Evolutionary conservation across 2,888 invertebrate species (phyloP).

Genomic region (Nemotelus nigrinus): DNA sequence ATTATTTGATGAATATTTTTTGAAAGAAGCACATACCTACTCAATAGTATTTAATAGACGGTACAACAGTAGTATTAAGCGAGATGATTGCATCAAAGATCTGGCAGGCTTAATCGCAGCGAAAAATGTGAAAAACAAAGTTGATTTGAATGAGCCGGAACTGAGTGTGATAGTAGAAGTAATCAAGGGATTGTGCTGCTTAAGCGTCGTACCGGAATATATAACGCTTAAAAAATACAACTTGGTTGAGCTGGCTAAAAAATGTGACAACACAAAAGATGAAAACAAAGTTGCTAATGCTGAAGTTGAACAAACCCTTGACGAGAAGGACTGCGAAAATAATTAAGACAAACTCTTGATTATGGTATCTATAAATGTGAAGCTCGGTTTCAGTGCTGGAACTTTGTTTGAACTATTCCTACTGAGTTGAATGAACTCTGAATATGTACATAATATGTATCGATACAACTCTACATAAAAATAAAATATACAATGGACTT

Average conservation of each 20-base stretch:
- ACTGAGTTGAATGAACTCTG: no score
- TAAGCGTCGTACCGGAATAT: slow-evolving; percentile 84
- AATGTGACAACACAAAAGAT: not conserved
- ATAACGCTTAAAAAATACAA: slow-evolving; percentile 85
- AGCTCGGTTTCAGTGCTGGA: no score
- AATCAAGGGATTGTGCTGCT: slow-evolving; percentile 79
- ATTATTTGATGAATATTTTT: slow-evolving; percentile 79
- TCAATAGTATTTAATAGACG: slow-evolving; percentile 81
- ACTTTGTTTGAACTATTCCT: no score
- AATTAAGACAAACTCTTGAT: not conserved
- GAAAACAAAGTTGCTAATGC: not conserved
- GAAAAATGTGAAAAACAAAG: slow-evolving; percentile 78
- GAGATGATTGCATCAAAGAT: slow-evolving; percentile 77
- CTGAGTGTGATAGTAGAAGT: slow-evolving; percentile 85
- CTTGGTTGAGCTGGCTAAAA: slow-evolving; percentile 68
- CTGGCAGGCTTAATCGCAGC: slow-evolving; percentile 77
- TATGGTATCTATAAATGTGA: no score
- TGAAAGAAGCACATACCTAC: slow-evolving; percentile 77
- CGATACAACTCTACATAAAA: no score
- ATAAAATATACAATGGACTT: no score
- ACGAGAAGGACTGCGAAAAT: not conserved
- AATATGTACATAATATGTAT: no score
- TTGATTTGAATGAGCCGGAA: slow-evolving; percentile 80
- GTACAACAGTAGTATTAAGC: slow-evolving; percentile 77
- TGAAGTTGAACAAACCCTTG: not conserved